Percentiles rank a stretch among this genome's conserved stretches.
Conservation (phyloP, 2,888 invertebrate species). For the Lycaena phlaeas region DNA sequence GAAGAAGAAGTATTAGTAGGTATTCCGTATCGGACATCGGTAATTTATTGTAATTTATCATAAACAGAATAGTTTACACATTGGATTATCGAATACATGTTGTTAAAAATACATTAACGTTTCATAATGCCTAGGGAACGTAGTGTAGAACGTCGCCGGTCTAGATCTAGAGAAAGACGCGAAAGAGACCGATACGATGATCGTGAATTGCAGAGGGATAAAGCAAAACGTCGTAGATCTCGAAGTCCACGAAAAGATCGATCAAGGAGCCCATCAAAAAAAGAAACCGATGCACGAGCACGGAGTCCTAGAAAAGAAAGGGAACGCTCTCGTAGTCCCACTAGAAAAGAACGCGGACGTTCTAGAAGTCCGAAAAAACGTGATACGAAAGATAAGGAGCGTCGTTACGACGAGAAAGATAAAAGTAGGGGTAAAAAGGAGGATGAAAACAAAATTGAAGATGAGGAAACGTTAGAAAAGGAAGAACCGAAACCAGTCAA, state of each 20-base stretch:
- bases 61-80: too few species aligned
- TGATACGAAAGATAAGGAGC: slow-evolving; percentile 47
- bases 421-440: slow-evolving; percentile 49
- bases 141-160: slow-evolving; percentile 53
- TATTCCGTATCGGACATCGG: too few species aligned
- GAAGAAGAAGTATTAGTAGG: too few species aligned
- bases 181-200: slow-evolving; percentile 59
- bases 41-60: too few species aligned
- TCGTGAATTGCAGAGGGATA: slow-evolving; percentile 53
- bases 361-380: slow-evolving; percentile 56
- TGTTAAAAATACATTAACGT: too few species aligned
- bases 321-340: slow-evolving; percentile 33
- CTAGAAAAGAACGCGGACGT: slow-evolving; percentile 41
- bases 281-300: slow-evolving; percentile 36
- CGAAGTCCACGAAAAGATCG: slow-evolving; percentile 48
- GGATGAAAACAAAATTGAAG: slow-evolving; percentile 41
- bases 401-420: slow-evolving; percentile 55
- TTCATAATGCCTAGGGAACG: slow-evolving; percentile 48
- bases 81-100: too few species aligned
- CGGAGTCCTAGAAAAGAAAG: slow-evolving; percentile 36
- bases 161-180: slow-evolving; percentile 57
- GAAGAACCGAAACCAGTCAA: slow-evolving; percentile 51
- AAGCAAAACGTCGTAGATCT: slow-evolving; percentile 49
- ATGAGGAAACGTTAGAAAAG: slow-evolving; percentile 44
- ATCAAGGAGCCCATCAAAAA: slow-evolving; percentile 44